A percentile compares a stretch with the other conserved stretches of the same genome.
These are phyloP conservation scores for Neocrepidodera transversa DNA, from an alignment of 2,888 invertebrate genomes.

Conservation along the genomic window DNA sequence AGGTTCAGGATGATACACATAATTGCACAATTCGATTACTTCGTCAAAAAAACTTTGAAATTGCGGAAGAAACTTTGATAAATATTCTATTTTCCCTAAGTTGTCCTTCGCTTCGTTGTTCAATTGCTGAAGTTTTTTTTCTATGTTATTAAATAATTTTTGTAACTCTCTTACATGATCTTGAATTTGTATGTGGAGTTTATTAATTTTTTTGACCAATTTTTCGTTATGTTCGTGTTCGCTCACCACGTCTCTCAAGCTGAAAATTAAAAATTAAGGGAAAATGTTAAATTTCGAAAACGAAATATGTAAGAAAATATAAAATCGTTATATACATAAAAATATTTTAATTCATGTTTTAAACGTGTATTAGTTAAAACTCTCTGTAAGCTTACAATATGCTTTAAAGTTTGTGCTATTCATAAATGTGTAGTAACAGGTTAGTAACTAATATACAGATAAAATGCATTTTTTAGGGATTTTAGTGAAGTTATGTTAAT, in stretches of 20 bases:
- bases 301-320: too few species aligned
- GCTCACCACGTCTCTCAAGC: constrained; percentile 31
- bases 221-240: constrained; percentile 44
- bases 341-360: too few species aligned
- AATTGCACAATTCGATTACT: constrained; percentile 21
- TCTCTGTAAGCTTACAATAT: too few species aligned
- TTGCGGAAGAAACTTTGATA: constrained; percentile 36
- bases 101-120: constrained; percentile 28
- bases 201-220: constrained; percentile 27
- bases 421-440: too few species aligned
- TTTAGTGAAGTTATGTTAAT: too few species aligned
- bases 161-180: constrained; percentile 39
- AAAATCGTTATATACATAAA: too few species aligned
- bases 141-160: constrained; percentile 33
- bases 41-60: constrained; percentile 30
- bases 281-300: too few species aligned
- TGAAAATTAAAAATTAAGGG: too few species aligned
- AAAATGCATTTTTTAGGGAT: too few species aligned
- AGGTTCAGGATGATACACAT: constrained; percentile 32
- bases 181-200: constrained; percentile 39
- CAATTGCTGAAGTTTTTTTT: constrained; percentile 29
- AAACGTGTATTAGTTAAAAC: too few species aligned
- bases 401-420: too few species aligned
- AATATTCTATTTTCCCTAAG: constrained; percentile 39
- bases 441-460: too few species aligned